These are phyloP conservation scores for Eudemis profundana DNA, from an alignment of 2,888 invertebrate species.

Conservation along the genomic window DNA sequence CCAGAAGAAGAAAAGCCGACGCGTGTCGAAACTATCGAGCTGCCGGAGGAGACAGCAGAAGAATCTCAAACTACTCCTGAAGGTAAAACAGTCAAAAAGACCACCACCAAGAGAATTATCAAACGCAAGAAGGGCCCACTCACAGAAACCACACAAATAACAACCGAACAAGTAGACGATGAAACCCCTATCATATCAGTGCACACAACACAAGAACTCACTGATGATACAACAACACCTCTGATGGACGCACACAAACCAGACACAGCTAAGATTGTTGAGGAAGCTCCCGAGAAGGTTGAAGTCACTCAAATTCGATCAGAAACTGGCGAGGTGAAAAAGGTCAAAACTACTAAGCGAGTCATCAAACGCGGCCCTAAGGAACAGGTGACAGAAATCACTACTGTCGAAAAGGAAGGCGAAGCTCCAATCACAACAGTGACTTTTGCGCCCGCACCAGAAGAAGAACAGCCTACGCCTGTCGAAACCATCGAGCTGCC, in stretches of 20 bases:
- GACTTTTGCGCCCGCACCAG: neutral
- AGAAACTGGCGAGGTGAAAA: neutral
- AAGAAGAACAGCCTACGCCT: neutral
- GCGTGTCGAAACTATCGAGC: neutral
- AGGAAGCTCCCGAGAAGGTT: neutral
- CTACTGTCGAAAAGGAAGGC: neutral
- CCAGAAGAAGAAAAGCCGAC: neutral
- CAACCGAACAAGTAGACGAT: neutral
- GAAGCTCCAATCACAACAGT: neutral
- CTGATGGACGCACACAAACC: neutral
- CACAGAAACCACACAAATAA: neutral
- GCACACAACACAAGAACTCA: neutral
- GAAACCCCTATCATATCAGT: neutral
- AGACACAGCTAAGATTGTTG: neutral
- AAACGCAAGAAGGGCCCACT: neutral
- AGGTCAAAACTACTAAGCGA: neutral
- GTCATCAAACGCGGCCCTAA: neutral
- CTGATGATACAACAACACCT: neutral
- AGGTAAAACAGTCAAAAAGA: slow-evolving; percentile 53
- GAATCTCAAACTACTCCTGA: neutral
- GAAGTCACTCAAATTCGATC: neutral
- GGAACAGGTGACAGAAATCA: neutral
- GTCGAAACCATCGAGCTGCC: neutral
- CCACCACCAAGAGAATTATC: slow-evolving; percentile 64
- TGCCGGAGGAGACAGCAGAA: neutral